Evolutionary conservation across 2,113 vertebrate species (phyloP), one percentile per base, ranked within the genome.

Genomic region (Nerophis ophidion): DNA sequence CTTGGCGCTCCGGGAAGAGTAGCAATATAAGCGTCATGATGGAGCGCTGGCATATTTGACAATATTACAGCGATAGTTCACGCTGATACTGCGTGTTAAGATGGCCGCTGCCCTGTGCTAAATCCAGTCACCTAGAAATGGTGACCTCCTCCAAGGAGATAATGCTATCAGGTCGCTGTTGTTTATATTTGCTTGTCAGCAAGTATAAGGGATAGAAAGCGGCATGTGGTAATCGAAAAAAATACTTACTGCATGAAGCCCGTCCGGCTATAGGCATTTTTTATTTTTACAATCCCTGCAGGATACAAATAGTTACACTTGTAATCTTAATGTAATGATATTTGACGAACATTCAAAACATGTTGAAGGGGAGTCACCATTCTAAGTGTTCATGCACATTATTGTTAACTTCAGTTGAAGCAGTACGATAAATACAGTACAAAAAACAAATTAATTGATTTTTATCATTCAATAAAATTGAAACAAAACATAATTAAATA

Each of bases 51-150:
- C 51, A 54, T 65, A 66, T 49, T 57, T 81, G 80, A 81, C 71
- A 66, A 75, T 79, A 76, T 84, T 78, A 74, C 75, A 80, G 70
- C 35, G 26, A 76, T 76, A 76, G 65, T 65, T 85, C 66, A 84
- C 56, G 26, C 10, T 5, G 61, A 70, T 58, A 69, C 6, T 51
- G 49, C 62, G 47, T 60, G 63, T 70, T 55, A 66, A 65, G 19
- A 50, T 55, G 10, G 49, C 10, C 33, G 12, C 12, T 14, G 51
- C 33, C 14, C 33, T 2, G 16, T 6, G 38, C 36, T 6, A 17
- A 55, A 60, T 48, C 48, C 35, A 51, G 46, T 19, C 57, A 73
- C 35, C 50, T 60, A 40, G 14, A 46, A 7, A 33, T 36, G 53
- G 35, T 55, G 53, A 55, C 53, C 53, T 55, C 38, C 38, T 7